A percentile compares a stretch with the other conserved stretches of the same genome.
phyloP scores from a whole-genome alignment of 2,888 invertebrate species.

The Iphiclides podalirius region DNA sequence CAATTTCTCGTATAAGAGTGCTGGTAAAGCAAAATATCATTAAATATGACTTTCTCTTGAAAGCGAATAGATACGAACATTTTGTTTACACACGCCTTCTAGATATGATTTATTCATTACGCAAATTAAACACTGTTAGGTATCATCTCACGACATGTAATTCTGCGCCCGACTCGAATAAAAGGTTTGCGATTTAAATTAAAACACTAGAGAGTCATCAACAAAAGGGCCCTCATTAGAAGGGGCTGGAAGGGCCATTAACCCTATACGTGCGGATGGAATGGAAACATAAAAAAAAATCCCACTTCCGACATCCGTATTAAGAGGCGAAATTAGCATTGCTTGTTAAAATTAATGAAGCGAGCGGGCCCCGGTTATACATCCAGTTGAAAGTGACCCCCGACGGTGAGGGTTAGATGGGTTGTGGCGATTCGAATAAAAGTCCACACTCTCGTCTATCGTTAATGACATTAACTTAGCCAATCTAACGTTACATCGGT shows the following conservation, averaged over 20 bases:
- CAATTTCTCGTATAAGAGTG: too few species aligned
- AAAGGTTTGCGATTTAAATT: slow-evolving; percentile 4
- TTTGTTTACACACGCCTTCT: too few species aligned
- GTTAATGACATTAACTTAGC: too few species aligned
- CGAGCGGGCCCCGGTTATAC: slow-evolving; percentile 45
- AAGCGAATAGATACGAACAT: too few species aligned
- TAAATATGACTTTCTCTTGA: too few species aligned
- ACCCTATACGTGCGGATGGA: slow-evolving; percentile 20
- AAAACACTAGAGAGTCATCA: slow-evolving; percentile 19
- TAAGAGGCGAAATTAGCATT: slow-evolving; percentile 44
- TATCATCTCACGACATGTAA: too few species aligned
- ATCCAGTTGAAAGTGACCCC: slow-evolving; percentile 37
- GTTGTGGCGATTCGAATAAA: neutral
- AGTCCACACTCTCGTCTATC: too few species aligned
- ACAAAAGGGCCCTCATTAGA: slow-evolving; percentile 22
- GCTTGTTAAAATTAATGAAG: slow-evolving; percentile 53
- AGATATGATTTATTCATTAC: too few species aligned
- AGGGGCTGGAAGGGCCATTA: slow-evolving; percentile 19
- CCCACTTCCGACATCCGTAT: slow-evolving; percentile 25
- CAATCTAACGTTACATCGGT: too few species aligned
- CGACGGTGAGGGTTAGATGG: slow-evolving; percentile 31
- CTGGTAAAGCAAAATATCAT: too few species aligned
- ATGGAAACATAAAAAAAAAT: slow-evolving; percentile 24
- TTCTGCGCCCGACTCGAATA: neutral
- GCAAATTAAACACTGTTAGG: too few species aligned